Evolutionary conservation across 2,797 vertebrate genomes (phyloP), one percentile per base, ranked within the genome.

Genomic region (Coilia nasus): DNA sequence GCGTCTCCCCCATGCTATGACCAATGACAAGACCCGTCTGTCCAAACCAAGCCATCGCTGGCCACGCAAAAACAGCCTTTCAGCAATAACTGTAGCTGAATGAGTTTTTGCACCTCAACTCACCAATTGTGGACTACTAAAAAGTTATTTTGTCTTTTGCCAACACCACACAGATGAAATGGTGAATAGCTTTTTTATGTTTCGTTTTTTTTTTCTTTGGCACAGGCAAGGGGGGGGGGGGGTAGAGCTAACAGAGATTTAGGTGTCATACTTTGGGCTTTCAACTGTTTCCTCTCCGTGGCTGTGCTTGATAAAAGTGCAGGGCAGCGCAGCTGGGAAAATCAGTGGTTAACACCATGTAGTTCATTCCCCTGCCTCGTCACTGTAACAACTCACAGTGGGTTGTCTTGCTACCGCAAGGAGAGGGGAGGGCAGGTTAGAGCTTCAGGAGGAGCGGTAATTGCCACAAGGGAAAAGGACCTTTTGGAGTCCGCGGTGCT

Each of bases 391-490:
- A 78, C 83, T 25, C 54, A 0, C 78, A 41, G 31, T 59, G 78
- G 57, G 57, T 7, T 64, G 81, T 50, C 62, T 80, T 75, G 84
- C 62, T 28, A 54, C 41, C 50, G 15, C 59, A 19, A 78, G 31
- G 25, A 28, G 83, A 54, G 50, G 25, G 47, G 83, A 83, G 82
- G 87, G 41, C 64, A 85, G 81, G 78, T 84, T 64, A 83, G 84
- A 89, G 86, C 83, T 85, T 78, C 87, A 82, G 64, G 67, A 57
- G 75, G 75, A 80, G 50, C 35, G 44, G 81, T 88, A 88, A 90
- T 89, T 88, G 86, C 83, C 47, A 62, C 35, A 81, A 83, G 28
- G 81, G 71, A 82, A 62, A 82, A 25, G 35, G 85, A 54, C 62
- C 60, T 6, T 83, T 67, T 12, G 60, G 62, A 62, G 67, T 62